Base-by-base conservation (phyloP, 2,888 invertebrate species). In the Dicyrtoma fusca region DNA sequence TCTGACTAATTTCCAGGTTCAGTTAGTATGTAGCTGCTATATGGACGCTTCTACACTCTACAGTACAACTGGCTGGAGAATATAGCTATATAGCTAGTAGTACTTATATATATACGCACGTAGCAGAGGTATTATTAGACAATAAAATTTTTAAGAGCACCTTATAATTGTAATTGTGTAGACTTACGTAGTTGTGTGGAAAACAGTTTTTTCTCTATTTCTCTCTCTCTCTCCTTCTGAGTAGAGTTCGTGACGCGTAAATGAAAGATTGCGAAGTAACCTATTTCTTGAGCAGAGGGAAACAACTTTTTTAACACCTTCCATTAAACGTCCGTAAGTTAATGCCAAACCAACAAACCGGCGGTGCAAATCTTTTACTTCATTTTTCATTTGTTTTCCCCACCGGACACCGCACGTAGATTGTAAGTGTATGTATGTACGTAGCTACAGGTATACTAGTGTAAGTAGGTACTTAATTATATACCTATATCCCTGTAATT, bases 231-330 rank as follows among this genome's bases (percentile, higher is more conserved):
- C 59, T 53, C 57, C 25, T 23, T 23, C 55, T 55, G 1, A 55
- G 53, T 10, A 51, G 47, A 66, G 25, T 51, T 66, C 66, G 66
- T 66, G 66, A 66, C 53, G 66, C 53, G 51, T 21, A 66, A 51
- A 66, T 66, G 66, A 66, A 66, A 66, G 66, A 66, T 66, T 66
- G 53, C 49, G 55, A 66, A 66, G 23, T 51, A 66, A 53, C 66
- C 66, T 17, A 66, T 66, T 66, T 66, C 51, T 51, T 14, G 26
- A 26, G 34, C 19, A 53, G 59, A n/a, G 34, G 66, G 66, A 53
- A 66, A 66, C 66, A 26, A 51, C 51, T 66, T 66, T 66, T 66
- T 66, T 34, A 34, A 53, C 66, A 42, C 66, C 53, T 66, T 65
- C 23, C 10, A 25, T 25, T 13, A 14, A 57, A 14, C 25, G 11